Evolutionary conservation across 30 jellyfish, hydroid and myxozoan species (phyloP), one percentile per base, ranked within the genome.

Genomic region (Morbakka virulenta): DNA sequence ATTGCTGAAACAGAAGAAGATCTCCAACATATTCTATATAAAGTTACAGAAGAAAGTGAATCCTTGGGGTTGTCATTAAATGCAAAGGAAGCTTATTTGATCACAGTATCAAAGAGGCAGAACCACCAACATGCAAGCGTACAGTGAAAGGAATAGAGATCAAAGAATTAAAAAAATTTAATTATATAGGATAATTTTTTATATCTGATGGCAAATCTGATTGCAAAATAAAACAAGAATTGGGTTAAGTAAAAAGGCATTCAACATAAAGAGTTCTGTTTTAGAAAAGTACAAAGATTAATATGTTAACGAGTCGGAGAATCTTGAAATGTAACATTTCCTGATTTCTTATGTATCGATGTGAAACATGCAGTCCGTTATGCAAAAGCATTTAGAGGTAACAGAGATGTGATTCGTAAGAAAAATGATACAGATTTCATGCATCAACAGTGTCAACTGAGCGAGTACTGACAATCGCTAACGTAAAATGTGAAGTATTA

Each of bases 161-260:
- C 25, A 74, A 50, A 74, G 74, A 74, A 33, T 32, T 74, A 30
- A 41, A 74, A 32, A 69, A 69, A 69, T 69, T 69, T 76, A 74
- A 74, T 47, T 74, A 74, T 57, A 32, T 74, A 74, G 76, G 79
- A 71, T 28, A 76, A 48, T 57, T 74, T 74, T 52, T 29, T 31
- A 74, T 76, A 74, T 53, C 79, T 51, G 76, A 51, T 74, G 86
- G 86, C 86, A 74, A 74, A 74, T 74, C 76, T 53, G 86, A 74
- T 74, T 74, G 79, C 34, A 71, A 74, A 74, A 50, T 74, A 74
- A 53, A 74, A 53, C 29, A n/a, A n/a, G 86, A 76, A 74, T 41
- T 52, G 29, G 86, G 64, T 24, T 72, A 36, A 47, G 26, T 72
- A 72, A 72, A 72, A 71, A 41, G 75, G 75, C 83, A 72, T 72